These are phyloP conservation scores for Amblyopsis hoosieri DNA, from an alignment of 2,797 vertebrate species.

Conservation along the genomic window DNA sequence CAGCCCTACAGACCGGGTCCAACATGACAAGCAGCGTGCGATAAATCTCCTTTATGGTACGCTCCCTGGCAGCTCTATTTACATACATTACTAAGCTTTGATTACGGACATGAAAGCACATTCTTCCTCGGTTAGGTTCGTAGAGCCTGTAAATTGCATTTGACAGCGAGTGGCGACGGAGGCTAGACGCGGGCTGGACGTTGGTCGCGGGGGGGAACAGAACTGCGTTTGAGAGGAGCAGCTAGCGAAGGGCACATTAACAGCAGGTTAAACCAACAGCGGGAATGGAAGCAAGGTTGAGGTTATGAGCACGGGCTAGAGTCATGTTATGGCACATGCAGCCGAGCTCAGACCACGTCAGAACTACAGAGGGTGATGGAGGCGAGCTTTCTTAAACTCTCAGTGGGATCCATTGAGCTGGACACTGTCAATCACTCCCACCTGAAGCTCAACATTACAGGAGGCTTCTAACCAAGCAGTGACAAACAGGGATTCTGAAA, in stretches of 20 bases:
- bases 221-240: conserved; percentile 66
- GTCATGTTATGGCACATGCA: conserved; percentile 54
- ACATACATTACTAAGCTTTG: conserved; percentile 24
- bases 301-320: conserved; percentile 53
- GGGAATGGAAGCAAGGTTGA: conserved; percentile 57
- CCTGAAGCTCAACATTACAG: conserved; percentile 23
- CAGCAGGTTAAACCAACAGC: conserved; percentile 78
- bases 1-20: neutral
- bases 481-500: neutral
- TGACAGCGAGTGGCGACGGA: conserved; percentile 52
- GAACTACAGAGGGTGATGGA: conserved; percentile 14
- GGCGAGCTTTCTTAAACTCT: conserved; percentile 8
- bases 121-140: conserved; percentile 42
- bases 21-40: conserved; percentile 7
- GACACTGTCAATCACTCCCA: conserved; percentile 24
- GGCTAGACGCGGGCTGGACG: conserved; percentile 29
- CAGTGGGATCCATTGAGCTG: conserved; percentile 34
- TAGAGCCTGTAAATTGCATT: conserved; percentile 48
- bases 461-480: conserved; percentile 17
- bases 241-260: conserved; percentile 58
- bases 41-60: conserved; percentile 7
- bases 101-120: conserved; percentile 33
- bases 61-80: conserved; percentile 8
- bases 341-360: conserved; percentile 60
- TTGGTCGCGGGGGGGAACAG: conserved; percentile 45